Percentiles rank a stretch among this genome's conserved stretches.
These are phyloP conservation scores for Papilio dardanus DNA, from an alignment of 1,140 invertebrate genomes.

Conservation along the genomic window DNA sequence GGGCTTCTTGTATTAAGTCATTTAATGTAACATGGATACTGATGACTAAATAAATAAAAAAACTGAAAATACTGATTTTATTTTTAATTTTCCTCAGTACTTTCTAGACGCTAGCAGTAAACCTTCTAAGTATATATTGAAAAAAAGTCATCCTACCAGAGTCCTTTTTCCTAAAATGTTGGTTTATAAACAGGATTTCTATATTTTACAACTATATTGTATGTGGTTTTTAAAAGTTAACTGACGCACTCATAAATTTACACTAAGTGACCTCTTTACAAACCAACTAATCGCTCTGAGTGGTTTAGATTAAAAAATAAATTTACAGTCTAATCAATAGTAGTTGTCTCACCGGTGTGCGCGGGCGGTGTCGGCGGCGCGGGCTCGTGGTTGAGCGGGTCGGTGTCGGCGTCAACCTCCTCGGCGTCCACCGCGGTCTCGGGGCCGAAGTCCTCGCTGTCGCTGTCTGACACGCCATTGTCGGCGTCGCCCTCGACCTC, in stretches of 20 bases:
- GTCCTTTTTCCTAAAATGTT: too few relatives aligned
- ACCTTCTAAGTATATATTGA: too few relatives aligned
- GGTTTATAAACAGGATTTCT: too few relatives aligned
- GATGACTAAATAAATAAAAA: not conserved
- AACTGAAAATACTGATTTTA: not conserved
- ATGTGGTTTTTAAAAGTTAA: too few relatives aligned
- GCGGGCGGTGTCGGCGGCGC: slow-evolving; percentile 83
- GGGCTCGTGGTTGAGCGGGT: slow-evolving; percentile 77
- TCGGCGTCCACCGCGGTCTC: slow-evolving; percentile 83
- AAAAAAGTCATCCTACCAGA: too few relatives aligned
- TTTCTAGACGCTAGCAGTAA: too few relatives aligned
- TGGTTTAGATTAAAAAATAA: too few relatives aligned
- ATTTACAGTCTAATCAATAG: not conserved
- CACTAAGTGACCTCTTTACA: too few relatives aligned
- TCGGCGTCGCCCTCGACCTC: slow-evolving; percentile 55
- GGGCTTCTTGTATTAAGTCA: not conserved
- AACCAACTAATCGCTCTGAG: too few relatives aligned
- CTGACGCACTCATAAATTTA: too few relatives aligned
- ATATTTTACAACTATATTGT: too few relatives aligned
- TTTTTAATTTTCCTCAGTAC: not conserved
- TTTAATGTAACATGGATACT: not conserved
- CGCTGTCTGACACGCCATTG: slow-evolving; percentile 67
- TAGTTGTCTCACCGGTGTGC: slow-evolving; percentile 73
- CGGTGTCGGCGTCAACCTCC: slow-evolving; percentile 79
- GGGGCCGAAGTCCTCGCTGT: slow-evolving; percentile 79